These are phyloP conservation scores for Scomber japonicus DNA, from an alignment of 2,113 vertebrate species.

Conservation along the genomic window DNA sequence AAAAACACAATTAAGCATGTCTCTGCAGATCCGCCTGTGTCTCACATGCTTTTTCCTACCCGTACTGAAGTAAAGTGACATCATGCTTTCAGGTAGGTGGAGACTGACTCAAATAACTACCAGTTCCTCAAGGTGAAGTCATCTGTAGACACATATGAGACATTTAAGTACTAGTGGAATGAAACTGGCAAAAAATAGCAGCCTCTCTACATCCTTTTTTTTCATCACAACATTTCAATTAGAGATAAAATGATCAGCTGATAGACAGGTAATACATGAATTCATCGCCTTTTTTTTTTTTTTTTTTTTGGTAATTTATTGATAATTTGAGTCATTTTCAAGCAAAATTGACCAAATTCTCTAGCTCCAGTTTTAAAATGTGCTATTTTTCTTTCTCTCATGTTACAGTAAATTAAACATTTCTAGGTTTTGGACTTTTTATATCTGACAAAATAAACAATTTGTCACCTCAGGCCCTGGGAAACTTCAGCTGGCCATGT, in stretches of 20 bases:
- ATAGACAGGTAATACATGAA: neutral
- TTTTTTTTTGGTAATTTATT: too few relatives aligned
- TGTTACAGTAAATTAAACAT: too few relatives aligned
- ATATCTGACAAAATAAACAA: too few relatives aligned
- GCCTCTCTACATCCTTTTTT: neutral
- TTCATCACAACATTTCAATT: neutral
- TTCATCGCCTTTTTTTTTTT: too few relatives aligned
- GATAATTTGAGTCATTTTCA: neutral
- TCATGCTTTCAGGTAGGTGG: slow-evolving; percentile 7
- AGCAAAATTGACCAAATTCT: too few relatives aligned
- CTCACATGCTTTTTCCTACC: slow-evolving; percentile 12
- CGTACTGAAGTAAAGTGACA: neutral
- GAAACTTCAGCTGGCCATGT: too few relatives aligned
- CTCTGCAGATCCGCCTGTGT: neutral
- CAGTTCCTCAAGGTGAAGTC: slow-evolving; percentile 28
- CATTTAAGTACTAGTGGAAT: neutral
- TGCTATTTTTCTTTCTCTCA: neutral
- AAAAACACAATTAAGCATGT: neutral
- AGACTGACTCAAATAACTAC: slow-evolving; percentile 1
- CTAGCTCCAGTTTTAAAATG: neutral
- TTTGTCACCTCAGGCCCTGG: too few relatives aligned
- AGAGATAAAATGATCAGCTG: neutral
- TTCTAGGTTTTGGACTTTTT: too few relatives aligned
- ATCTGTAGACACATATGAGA: neutral
- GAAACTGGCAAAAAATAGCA: neutral